Percentiles rank a stretch among this genome's conserved stretches.
Evolutionary conservation across 2,888 invertebrate genomes (phyloP).

Genomic region (Lasiommata megera): DNA sequence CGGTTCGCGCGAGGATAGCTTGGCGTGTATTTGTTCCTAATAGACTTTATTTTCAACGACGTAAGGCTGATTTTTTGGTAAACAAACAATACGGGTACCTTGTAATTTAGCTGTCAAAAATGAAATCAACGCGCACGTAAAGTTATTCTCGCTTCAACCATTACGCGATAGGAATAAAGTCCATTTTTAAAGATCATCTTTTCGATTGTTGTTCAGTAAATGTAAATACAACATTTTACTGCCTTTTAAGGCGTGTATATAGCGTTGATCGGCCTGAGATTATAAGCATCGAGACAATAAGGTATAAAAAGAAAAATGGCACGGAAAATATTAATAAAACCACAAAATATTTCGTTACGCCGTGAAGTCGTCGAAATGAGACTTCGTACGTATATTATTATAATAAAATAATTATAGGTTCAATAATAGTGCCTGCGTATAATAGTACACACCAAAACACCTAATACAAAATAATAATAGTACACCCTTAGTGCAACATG

Average conservation of each 20-base stretch:
- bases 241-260: conserved; percentile 52
- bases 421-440: conserved; percentile 52
- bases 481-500: conserved; percentile 67
- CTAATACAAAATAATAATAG: conserved; percentile 38
- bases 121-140: conserved; percentile 41
- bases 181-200: conserved; percentile 20
- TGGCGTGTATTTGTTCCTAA: conserved; percentile 69
- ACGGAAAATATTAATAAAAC: conserved; percentile 12
- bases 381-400: conserved; percentile 10
- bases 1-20: conserved; percentile 60
- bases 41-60: conserved; percentile 71
- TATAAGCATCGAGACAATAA: conserved; percentile 62
- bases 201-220: conserved; percentile 21
- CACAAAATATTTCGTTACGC: conserved; percentile 16
- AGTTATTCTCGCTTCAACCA: conserved; percentile 56
- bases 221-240: conserved; percentile 53
- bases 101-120: conserved; percentile 46
- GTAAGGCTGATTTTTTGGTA: conserved; percentile 70
- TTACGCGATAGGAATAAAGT: conserved; percentile 16
- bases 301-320: conserved; percentile 15
- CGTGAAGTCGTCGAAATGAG: conserved; percentile 8
- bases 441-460: conserved; percentile 42
- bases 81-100: conserved; percentile 69
- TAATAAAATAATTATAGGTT: conserved; percentile 19
- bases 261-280: conserved; percentile 54